Base-by-base conservation (phyloP, 2,888 invertebrate species). In the Leptogaster cylindrica region DNA sequence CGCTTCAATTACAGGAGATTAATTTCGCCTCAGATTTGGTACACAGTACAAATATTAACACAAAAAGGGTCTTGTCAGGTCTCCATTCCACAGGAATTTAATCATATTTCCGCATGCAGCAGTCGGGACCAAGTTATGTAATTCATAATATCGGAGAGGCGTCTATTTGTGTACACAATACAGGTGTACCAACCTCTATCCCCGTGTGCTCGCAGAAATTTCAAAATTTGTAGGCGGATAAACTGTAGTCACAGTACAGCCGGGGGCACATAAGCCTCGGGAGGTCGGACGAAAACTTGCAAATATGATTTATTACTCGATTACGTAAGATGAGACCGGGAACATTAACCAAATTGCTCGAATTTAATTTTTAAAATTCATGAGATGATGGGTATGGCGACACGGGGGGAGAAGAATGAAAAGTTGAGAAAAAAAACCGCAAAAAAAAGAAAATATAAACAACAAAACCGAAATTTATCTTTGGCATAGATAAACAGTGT, bases 221-320 rank as follows among this genome's bases (percentile, higher is more conserved):
- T 61, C 61, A 23, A 18, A n/a, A 58, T 41, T 41, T 58, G 39
- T 23, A 61, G 61, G n/a, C 44, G 44, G 44, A 28, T 44, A 27
- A 18, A 14, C n/a, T n/a, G 44, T 27, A 46, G 61, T 28, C 51
- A 31, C 16, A 10, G 51, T 31, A 52, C 12, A 14, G n/a, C 31
- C 25, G 41, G 36, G 28, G 44, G 61, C 44, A 44, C 36, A 23
- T 16, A 44, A 61, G 10, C 61, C 61, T 18, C 41, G 27, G 63
- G 52, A 16, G 44, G 25, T 23, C 12, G 55, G 33, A 41, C 20
- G 33, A 16, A 48, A 27, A 33, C 55, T 25, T 58, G 61, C 65
- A 66, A 66, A 65, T 68, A 68, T 68, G 68, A 68, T 68, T 68
- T 68, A 68, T 68, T 68, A 68, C 68, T 68, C 61, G 68, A 66